Percentiles rank a stretch among this genome's conserved stretches.
Evolutionary conservation across 2,888 invertebrate species (phyloP).

Genomic region (Polia nebulosa): DNA sequence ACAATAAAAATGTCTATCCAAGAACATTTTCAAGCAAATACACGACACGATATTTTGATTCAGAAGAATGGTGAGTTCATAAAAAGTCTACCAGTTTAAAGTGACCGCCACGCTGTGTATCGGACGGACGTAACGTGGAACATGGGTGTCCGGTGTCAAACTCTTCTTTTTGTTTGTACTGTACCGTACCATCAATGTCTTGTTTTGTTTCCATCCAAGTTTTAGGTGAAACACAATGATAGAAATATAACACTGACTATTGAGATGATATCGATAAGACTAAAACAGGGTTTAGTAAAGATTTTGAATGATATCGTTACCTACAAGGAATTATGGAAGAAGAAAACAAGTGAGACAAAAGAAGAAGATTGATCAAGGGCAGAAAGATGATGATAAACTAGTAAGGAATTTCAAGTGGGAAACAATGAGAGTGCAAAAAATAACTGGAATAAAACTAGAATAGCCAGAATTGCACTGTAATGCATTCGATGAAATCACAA

Average conservation of each 20-base stretch:
- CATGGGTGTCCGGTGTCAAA: conserved; percentile 46
- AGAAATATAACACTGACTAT: conserved; percentile 6
- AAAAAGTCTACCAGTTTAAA: conserved; percentile 23
- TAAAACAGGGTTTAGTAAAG: not conserved
- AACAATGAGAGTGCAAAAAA: not conserved
- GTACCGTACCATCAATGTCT: conserved; percentile 45
- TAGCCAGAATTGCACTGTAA: not conserved
- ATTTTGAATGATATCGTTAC: too few relatives aligned
- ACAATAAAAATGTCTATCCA: not conserved
- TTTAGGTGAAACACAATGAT: conserved; percentile 29
- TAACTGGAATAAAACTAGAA: not conserved
- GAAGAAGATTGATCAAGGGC: too few relatives aligned
- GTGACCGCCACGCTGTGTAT: conserved; percentile 25
- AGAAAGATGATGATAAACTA: not conserved
- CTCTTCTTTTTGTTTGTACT: conserved; percentile 42
- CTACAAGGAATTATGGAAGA: too few relatives aligned
- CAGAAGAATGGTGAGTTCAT: not conserved
- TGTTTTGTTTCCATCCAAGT: conserved; percentile 43
- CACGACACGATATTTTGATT: not conserved
- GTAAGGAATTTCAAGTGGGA: not conserved
- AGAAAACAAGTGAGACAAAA: not conserved
- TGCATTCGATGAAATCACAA: not conserved
- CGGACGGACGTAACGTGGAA: conserved; percentile 36
- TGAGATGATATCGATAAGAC: not conserved
- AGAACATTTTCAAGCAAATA: not conserved